These are phyloP conservation scores for Dendroctonus valens DNA, from an alignment of 1,140 invertebrate species.

Conservation along the genomic window DNA sequence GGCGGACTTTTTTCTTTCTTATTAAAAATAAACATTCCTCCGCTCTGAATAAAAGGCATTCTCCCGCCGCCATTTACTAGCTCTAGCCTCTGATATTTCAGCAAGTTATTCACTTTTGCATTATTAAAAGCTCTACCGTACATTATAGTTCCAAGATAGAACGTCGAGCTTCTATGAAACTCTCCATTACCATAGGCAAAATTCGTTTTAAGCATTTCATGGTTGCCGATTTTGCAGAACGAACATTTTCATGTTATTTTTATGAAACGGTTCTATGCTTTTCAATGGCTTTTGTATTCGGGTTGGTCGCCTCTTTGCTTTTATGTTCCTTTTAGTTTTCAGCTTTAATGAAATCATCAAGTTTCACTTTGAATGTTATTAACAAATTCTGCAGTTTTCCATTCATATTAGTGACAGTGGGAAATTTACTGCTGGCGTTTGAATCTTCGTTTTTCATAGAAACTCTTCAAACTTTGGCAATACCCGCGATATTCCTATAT, in stretches of 20 bases:
- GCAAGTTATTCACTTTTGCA: too few species aligned
- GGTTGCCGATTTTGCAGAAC: conserved; percentile 4
- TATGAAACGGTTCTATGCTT: conserved; percentile 5
- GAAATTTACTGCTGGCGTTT: too few species aligned
- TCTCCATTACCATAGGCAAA: conserved; percentile 11
- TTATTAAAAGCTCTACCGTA: too few species aligned
- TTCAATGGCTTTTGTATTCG: conserved; percentile 11
- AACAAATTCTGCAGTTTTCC: too few species aligned
- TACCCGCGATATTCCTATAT: not conserved
- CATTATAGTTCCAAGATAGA: not conserved
- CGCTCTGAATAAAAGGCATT: too few species aligned
- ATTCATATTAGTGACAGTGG: too few species aligned
- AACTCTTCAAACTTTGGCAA: too few species aligned
- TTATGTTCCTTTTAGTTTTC: not conserved
- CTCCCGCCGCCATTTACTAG: too few species aligned
- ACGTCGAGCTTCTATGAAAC: conserved; percentile 4
- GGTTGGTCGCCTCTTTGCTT: not conserved
- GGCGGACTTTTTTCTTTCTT: too few species aligned
- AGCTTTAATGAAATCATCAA: conserved; percentile 11
- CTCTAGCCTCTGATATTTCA: too few species aligned
- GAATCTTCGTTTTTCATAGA: too few species aligned
- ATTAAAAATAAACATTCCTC: too few species aligned
- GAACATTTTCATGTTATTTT: conserved; percentile 18
- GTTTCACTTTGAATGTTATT: conserved; percentile 2
- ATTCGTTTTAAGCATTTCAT: conserved; percentile 8